A percentile compares a stretch with the other conserved stretches of the same genome.
These are phyloP conservation scores for Heliconius cydno DNA, from an alignment of 2,888 invertebrate species.

Conservation along the genomic window DNA sequence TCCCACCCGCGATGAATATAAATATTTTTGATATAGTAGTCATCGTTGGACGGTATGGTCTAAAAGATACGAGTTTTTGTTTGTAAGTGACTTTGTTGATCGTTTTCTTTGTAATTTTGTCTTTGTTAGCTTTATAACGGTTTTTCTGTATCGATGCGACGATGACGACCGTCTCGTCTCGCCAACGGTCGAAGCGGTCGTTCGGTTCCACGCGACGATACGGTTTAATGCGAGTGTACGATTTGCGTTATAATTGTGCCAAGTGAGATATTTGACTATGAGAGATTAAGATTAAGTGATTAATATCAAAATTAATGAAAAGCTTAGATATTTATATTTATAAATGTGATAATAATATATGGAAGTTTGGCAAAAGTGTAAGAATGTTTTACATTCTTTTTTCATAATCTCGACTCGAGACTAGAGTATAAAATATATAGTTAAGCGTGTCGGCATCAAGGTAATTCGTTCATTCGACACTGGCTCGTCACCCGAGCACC, in stretches of 20 bases:
- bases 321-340: slow-evolving; percentile 80
- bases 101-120: slow-evolving; percentile 81
- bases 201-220: slow-evolving; percentile 48
- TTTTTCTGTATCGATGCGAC: slow-evolving; percentile 67
- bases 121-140: slow-evolving; percentile 81
- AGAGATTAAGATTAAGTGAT: slow-evolving; percentile 82
- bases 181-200: slow-evolving; percentile 55
- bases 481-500: slow-evolving; percentile 35
- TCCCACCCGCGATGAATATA: slow-evolving; percentile 41
- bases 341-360: slow-evolving; percentile 82
- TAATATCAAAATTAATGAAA: slow-evolving; percentile 80
- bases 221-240: slow-evolving; percentile 73
- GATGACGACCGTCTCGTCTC: slow-evolving; percentile 40
- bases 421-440: slow-evolving; percentile 55
- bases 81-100: slow-evolving; percentile 82
- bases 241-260: slow-evolving; percentile 81
- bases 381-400: slow-evolving; percentile 70
- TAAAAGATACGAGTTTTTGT: slow-evolving; percentile 78
- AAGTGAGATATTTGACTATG: slow-evolving; percentile 81
- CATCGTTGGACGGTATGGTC: slow-evolving; percentile 76
- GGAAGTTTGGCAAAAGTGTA: slow-evolving; percentile 77
- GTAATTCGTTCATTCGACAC: slow-evolving; percentile 35
- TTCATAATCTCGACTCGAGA: slow-evolving; percentile 52
- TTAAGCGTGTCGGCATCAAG: slow-evolving; percentile 38
- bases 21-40: slow-evolving; percentile 71